Conservation (phyloP, 2,797 vertebrate genomes). For the Octomys mimax region DNA sequence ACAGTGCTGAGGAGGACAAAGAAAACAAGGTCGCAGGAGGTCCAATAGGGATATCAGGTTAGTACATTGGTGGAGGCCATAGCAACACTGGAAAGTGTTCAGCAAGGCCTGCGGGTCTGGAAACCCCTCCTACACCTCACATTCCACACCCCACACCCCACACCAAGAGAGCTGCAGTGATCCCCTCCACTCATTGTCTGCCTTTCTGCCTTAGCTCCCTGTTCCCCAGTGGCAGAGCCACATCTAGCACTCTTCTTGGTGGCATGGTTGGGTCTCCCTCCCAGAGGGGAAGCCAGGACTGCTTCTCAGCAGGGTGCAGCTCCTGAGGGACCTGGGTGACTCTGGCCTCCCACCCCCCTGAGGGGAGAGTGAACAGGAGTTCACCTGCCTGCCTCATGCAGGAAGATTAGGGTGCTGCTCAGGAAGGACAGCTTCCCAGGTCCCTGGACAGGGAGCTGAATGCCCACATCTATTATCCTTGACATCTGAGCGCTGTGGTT, state of each 20-base stretch:
- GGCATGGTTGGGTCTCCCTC: not conserved
- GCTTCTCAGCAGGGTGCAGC: not conserved
- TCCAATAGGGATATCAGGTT: not conserved
- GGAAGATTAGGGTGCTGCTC: not conserved
- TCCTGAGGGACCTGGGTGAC: not conserved
- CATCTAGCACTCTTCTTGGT: not conserved
- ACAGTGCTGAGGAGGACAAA: not conserved
- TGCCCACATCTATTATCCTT: conserved; percentile 27
- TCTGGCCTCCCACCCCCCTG: not conserved
- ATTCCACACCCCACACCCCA: too few species aligned
- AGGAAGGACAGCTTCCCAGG: not conserved
- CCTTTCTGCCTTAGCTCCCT: not conserved
- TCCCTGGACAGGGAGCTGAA: not conserved
- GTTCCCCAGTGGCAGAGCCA: not conserved
- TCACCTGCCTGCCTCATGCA: too few species aligned
- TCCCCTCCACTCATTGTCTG: not conserved
- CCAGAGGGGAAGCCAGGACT: not conserved
- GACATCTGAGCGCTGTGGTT: not conserved
- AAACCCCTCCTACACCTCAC: fast-evolving
- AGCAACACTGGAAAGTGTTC: not conserved
- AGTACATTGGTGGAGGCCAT: not conserved
- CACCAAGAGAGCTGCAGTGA: not conserved
- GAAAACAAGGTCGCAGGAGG: not conserved
- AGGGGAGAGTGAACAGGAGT: not conserved
- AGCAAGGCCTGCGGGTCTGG: not conserved